phyloP scores from a whole-genome alignment of 2,113 vertebrate genomes.

The Synchiropus splendidus region DNA sequence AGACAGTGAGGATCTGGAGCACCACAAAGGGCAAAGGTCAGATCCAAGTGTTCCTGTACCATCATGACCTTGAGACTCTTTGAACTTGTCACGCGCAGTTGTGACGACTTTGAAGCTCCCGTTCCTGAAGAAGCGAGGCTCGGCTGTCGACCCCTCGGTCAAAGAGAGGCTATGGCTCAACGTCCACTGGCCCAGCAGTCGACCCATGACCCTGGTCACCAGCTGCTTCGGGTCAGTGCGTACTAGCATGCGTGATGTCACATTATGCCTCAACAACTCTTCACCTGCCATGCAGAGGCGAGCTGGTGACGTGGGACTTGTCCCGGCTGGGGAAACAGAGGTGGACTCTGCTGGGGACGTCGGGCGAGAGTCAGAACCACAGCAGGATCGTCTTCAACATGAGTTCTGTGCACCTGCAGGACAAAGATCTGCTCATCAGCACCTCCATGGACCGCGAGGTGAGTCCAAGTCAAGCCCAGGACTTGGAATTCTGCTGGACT shows the following conservation, averaged over 20 bases:
- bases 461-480: conserved; percentile 7
- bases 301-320: conserved; percentile 87
- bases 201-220: conserved; percentile 73
- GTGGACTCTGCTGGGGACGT: conserved; percentile 75
- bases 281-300: conserved; percentile 66
- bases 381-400: conserved; percentile 88
- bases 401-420: conserved; percentile 65
- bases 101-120: conserved; percentile 84
- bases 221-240: conserved; percentile 73
- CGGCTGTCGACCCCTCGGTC: conserved; percentile 69
- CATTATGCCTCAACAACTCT: too few species aligned
- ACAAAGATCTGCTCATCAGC: conserved; percentile 77
- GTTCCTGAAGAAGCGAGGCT: conserved; percentile 80
- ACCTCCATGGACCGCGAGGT: conserved; percentile 96
- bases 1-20: conserved; percentile 90
- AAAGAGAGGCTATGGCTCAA: conserved; percentile 94
- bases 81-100: conserved; percentile 41
- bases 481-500: not conserved
- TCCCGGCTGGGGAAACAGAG: conserved; percentile 74
- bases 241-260: not conserved
- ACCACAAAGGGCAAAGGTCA: conserved; percentile 78
- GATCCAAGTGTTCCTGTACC: conserved; percentile 6
- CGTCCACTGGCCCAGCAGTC: conserved; percentile 77
- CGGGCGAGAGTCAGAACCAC: conserved; percentile 85
- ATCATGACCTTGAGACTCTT: not conserved